Evolutionary conservation across 2,797 vertebrate species (phyloP).

Genomic region (Nannoperca australis): DNA sequence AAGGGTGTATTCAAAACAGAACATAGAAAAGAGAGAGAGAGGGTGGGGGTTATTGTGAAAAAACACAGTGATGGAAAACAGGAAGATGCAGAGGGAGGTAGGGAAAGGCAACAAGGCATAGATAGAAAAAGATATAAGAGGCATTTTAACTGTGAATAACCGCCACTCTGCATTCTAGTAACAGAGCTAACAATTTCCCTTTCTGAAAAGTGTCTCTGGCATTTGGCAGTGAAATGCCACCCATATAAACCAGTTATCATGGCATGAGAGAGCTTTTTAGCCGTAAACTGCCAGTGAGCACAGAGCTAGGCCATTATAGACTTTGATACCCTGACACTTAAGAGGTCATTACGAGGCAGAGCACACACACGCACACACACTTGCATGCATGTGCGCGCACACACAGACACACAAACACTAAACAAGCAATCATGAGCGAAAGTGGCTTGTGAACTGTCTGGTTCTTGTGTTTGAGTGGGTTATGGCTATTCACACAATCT

Average conservation of each 20-base stretch:
- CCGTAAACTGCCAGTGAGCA: slow-evolving; percentile 60
- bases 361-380: slow-evolving; percentile 1
- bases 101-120: slow-evolving; percentile 19
- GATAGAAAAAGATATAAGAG: slow-evolving; percentile 34
- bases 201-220: slow-evolving; percentile 64
- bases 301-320: slow-evolving; percentile 67
- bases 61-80: slow-evolving; percentile 35
- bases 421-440: slow-evolving; percentile 69
- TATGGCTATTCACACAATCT: slow-evolving; percentile 73
- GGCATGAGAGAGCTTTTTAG: slow-evolving; percentile 69
- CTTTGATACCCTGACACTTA: slow-evolving; percentile 74
- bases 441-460: slow-evolving; percentile 68
- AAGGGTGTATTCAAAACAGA: background rate
- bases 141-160: slow-evolving; percentile 54
- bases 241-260: slow-evolving; percentile 73
- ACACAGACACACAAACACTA: slow-evolving; percentile 47
- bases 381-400: background rate
- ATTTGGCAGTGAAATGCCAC: slow-evolving; percentile 68
- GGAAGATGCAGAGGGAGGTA: slow-evolving; percentile 9
- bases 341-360: slow-evolving; percentile 68
- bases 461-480: slow-evolving; percentile 71
- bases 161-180: slow-evolving; percentile 56
- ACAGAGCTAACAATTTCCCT: slow-evolving; percentile 66
- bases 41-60: slow-evolving; percentile 4
- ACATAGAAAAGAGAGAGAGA: background rate